Evolutionary conservation across 2,888 invertebrate species (phyloP), one percentile per base, ranked within the genome.

Genomic region (Cryptocheilus praepositus): DNA sequence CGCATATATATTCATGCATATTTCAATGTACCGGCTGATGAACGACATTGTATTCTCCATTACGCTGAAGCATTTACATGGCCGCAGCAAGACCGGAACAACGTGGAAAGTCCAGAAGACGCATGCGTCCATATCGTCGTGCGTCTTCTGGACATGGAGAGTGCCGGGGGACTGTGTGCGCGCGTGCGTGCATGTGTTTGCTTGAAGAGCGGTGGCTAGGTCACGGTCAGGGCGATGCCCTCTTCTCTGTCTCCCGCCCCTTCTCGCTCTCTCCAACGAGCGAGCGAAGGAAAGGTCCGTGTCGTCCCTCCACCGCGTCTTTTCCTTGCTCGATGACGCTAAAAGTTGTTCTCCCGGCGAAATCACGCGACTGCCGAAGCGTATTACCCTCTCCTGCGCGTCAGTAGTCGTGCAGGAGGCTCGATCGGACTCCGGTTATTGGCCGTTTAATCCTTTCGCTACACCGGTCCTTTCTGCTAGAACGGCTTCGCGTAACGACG

Each of bases 171-270:
- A 21, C 64, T 44, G 60, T 28, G 55, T 15, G 55, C 22, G 16
- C 19, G 18, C 54, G 63, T 63, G 72, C 71, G 67, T 67, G 64
- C 67, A 65, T 64, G 74, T 77, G 79, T 67, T 80, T 64, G 77
- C 73, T 79, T 69, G 79, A 78, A 76, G 74, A 81, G 83, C 84
- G 81, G 85, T 87, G 88, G 88, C 87, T 88, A 88, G 88, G 88
- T 88, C 88, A 88, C 87, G 88, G 88, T 86, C 88, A 84, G 88
- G 87, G 84, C 88, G 88, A 88, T 88, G 88, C 84, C 88, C 88
- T 86, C 87, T 74, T 82, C 76, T 80, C 79, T 79, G 75, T 78
- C 75, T 36, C 28, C 43, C 25, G n/a, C 45, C 43, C 49, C 36
- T 45, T 8, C 56, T 54, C 54, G 2, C 54, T 21, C 13, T 58